Base-by-base conservation (phyloP, 2,888 invertebrate species). In the Tipula lateralis region DNA sequence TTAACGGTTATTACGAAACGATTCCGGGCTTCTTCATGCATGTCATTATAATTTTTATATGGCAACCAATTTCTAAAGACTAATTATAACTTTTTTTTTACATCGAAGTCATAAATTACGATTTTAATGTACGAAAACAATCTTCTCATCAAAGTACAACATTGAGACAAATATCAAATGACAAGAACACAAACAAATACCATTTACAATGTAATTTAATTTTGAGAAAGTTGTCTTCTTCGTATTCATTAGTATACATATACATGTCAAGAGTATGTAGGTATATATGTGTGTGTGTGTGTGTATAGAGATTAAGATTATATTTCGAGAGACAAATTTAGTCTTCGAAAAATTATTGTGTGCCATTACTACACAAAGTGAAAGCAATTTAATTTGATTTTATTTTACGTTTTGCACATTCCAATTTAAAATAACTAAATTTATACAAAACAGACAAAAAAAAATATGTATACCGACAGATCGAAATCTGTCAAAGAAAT, bases 331-430 rank as follows among this genome's bases (percentile, higher is more conserved):
- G 66, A 66, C 66, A 66, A 66, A 66, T 66, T 66, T 66, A n/a
- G 24, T 66, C 24, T 66, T 66, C 24, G 66, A 50, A 50, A 50
- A 9, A 12, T 19, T 50, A 19, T 12, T 66, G 24, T 66, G 24
- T 66, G 24, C 24, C 3, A 66, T 66, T 50, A 50, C 24, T 66
- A 66, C 24, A 66, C 66, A 66, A 66, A 66, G 66, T 66, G 66
- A 66, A 66, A 66, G 66, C 66, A 66, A 66, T 66, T 66, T 66
- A 66, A 66, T 66, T 66, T 66, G 66, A 66, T 24, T 66, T 66
- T 24, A 66, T 66, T 66, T 24, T 66, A 66, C 66, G 24, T 66
- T 66, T 66, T 66, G 66, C 66, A 66, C 66, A 66, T 66, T 66
- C 66, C 66, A 66, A 66, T 66, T 66, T 66, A 66, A 66, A 66